These are phyloP conservation scores for Mythimna loreyi DNA, from an alignment of 2,888 invertebrate species.

Conservation along the genomic window DNA sequence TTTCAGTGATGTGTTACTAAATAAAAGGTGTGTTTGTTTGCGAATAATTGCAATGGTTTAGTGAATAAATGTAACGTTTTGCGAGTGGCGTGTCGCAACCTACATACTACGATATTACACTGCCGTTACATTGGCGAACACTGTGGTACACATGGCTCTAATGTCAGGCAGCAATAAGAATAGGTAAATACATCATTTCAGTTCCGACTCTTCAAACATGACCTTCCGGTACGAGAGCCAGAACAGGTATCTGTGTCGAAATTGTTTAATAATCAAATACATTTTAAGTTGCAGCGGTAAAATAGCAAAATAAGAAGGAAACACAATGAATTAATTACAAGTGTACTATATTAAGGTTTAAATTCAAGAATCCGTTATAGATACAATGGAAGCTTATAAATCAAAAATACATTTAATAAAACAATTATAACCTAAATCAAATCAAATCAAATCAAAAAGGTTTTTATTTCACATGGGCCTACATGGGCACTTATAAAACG, in stretches of 20 bases:
- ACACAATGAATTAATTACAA: too few species aligned
- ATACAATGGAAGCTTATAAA: too few species aligned
- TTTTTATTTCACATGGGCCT: too few species aligned
- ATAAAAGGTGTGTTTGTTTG: slow-evolving; percentile 46
- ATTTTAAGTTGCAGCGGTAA: neutral
- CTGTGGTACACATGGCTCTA: slow-evolving; percentile 2
- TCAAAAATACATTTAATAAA: too few species aligned
- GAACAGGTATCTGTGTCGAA: neutral
- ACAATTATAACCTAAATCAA: too few species aligned
- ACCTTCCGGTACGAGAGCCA: neutral
- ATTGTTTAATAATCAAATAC: neutral
- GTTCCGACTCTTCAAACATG: neutral
- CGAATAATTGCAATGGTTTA: slow-evolving; percentile 36
- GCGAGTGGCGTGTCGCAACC: slow-evolving; percentile 34
- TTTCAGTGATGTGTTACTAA: slow-evolving; percentile 33
- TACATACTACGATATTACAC: slow-evolving; percentile 23
- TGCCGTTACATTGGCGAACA: slow-evolving; percentile 6
- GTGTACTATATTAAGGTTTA: too few species aligned
- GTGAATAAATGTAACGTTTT: slow-evolving; percentile 48
- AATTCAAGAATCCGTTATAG: too few species aligned
- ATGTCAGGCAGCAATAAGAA: slow-evolving; percentile 2
- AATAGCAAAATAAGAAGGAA: neutral
- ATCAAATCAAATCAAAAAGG: too few species aligned
- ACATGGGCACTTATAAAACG: too few species aligned
- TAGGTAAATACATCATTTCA: neutral